phyloP scores from a whole-genome alignment of 2,113 vertebrate genomes.

The Microtus ochrogaster region DNA sequence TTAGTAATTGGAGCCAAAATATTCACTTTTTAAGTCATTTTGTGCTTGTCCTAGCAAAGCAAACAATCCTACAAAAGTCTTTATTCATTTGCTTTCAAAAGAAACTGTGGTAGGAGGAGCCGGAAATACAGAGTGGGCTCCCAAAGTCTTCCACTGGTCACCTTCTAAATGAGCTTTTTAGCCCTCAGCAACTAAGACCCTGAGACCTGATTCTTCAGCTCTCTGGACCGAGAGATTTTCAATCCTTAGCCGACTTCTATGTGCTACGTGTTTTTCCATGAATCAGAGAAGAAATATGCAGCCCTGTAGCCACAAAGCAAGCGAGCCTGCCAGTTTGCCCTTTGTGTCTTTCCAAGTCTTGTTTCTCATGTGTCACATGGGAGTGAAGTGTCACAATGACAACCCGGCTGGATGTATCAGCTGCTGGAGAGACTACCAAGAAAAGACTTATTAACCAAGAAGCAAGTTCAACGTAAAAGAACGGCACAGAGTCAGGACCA shows the following conservation, averaged over 20 bases:
- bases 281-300: constrained; percentile 76
- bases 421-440: constrained; percentile 56
- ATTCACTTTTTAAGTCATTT: neutral
- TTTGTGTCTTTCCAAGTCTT: constrained; percentile 46
- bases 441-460: constrained; percentile 60
- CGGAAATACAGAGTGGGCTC: neutral
- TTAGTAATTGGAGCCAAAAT: constrained; percentile 2
- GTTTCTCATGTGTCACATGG: constrained; percentile 29
- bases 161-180: neutral
- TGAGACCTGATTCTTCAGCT: constrained; percentile 15
- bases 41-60: neutral
- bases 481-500: neutral
- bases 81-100: neutral
- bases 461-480: constrained; percentile 48
- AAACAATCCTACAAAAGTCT: neutral
- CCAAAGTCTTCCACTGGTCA: neutral
- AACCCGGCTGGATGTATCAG: constrained; percentile 35
- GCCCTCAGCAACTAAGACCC: constrained; percentile 15
- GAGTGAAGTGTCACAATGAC: constrained; percentile 53
- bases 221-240: constrained; percentile 30
- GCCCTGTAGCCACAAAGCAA: neutral
- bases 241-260: neutral
- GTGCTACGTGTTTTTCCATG: constrained; percentile 64
- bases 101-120: neutral
- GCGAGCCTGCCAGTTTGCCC: constrained; percentile 43